Conservation (phyloP, 2,113 vertebrate species). For the Pelvicachromis taeniatus region DNA sequence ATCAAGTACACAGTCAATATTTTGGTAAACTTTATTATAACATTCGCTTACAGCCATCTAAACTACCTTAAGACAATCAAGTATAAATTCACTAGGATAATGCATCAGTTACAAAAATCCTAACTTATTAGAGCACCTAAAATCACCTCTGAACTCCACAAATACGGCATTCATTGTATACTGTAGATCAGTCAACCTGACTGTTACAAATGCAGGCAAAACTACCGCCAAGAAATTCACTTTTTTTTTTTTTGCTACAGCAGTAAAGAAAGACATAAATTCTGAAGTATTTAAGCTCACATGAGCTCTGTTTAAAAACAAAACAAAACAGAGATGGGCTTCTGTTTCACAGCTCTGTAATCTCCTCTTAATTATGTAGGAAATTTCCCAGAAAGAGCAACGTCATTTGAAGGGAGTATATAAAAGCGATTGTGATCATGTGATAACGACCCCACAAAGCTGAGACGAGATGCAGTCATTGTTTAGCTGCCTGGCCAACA, state of each 20-base stretch:
- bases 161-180: neutral
- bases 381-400: neutral
- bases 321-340: neutral
- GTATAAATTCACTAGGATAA: neutral
- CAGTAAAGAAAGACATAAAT: neutral
- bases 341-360: neutral
- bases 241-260: neutral
- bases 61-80: slow-evolving; percentile 11
- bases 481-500: neutral
- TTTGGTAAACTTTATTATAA: slow-evolving; percentile 19
- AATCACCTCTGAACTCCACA: slow-evolving; percentile 2
- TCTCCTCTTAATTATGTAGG: neutral
- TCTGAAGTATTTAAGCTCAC: neutral
- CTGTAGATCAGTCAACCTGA: neutral
- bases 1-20: slow-evolving; percentile 7
- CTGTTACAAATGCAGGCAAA: neutral
- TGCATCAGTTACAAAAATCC: neutral
- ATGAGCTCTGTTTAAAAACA: neutral
- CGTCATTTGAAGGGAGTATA: neutral
- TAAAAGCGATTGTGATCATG: neutral
- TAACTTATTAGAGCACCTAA: slow-evolving; percentile 13
- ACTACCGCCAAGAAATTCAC: neutral
- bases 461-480: neutral
- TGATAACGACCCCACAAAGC: neutral
- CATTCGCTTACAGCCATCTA: slow-evolving; percentile 20